Evolutionary conservation across 2,797 vertebrate genomes (phyloP).

Genomic region (Hirundo rustica): DNA sequence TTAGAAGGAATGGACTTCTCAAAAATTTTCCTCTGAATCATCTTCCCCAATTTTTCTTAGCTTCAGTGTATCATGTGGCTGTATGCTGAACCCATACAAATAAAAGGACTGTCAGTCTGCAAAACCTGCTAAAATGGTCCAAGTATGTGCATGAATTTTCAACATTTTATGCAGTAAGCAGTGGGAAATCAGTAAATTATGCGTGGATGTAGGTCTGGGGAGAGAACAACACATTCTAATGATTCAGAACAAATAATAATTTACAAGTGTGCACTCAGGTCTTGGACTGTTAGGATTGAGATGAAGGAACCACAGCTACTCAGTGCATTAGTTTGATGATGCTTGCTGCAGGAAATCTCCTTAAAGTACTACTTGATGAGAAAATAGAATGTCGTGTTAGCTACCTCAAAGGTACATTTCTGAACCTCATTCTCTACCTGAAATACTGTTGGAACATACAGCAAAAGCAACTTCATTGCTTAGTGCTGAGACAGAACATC

Average conservation of each 20-base stretch:
- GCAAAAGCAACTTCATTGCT: background rate
- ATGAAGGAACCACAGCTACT: background rate
- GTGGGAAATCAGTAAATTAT: background rate
- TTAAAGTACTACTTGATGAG: background rate
- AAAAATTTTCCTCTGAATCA: slow-evolving; percentile 6
- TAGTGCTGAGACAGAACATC: background rate
- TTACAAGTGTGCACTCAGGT: background rate
- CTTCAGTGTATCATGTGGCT: background rate
- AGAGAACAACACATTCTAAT: background rate
- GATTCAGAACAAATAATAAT: background rate
- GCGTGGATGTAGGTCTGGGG: background rate
- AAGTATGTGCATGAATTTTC: background rate
- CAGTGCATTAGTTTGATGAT: background rate
- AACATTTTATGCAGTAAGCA: background rate
- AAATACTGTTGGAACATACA: background rate
- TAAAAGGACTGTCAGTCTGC: slow-evolving; percentile 34
- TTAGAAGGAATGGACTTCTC: slow-evolving; percentile 25
- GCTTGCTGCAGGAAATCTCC: background rate
- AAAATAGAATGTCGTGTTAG: background rate
- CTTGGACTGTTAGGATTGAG: background rate
- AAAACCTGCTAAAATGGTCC: background rate
- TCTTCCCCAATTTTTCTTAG: background rate
- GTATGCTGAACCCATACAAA: background rate
- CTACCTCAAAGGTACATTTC: background rate
- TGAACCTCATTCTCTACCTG: background rate